phyloP scores from a whole-genome alignment of 2,888 invertebrate species.

The Epistrophe grossulariae region DNA sequence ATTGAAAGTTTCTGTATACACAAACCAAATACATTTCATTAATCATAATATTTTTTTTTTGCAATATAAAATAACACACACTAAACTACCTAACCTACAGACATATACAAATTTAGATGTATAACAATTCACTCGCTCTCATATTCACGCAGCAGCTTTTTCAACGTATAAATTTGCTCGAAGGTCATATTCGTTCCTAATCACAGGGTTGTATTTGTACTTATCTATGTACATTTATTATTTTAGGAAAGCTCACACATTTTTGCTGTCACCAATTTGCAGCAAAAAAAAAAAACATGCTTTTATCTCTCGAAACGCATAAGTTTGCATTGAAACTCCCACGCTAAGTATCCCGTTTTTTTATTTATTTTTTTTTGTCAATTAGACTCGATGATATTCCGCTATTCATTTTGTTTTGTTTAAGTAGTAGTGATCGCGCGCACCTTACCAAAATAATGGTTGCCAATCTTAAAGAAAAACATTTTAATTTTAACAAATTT shows the following conservation, averaged over 20 bases:
- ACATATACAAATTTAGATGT: not conserved
- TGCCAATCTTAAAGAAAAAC: not conserved
- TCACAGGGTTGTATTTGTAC: slow-evolving; percentile 58
- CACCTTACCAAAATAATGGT: slow-evolving; percentile 37
- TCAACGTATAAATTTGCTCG: slow-evolving; percentile 59
- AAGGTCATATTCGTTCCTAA: slow-evolving; percentile 58
- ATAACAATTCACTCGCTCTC: slow-evolving; percentile 4
- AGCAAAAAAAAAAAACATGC: slow-evolving; percentile 12
- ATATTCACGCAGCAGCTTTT: slow-evolving; percentile 21
- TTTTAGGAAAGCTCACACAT: not conserved
- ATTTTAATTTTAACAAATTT: too few relatives aligned
- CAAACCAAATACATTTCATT: slow-evolving; percentile 59
- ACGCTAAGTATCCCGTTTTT: slow-evolving; percentile 44
- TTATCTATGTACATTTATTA: slow-evolving; percentile 7
- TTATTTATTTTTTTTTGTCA: slow-evolving; percentile 20
- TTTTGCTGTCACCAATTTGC: slow-evolving; percentile 35
- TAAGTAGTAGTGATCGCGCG: slow-evolving; percentile 25
- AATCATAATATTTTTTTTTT: slow-evolving; percentile 71
- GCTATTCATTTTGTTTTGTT: not conserved
- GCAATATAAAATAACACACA: slow-evolving; percentile 29
- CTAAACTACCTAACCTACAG: not conserved
- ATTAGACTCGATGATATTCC: not conserved
- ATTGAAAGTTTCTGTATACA: slow-evolving; percentile 54
- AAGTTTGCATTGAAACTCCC: slow-evolving; percentile 58
- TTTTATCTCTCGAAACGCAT: slow-evolving; percentile 43